A percentile compares a stretch with the other conserved stretches of the same genome.
Evolutionary conservation across 2,113 vertebrate genomes (phyloP).

Genomic region (Mixornis gularis): DNA sequence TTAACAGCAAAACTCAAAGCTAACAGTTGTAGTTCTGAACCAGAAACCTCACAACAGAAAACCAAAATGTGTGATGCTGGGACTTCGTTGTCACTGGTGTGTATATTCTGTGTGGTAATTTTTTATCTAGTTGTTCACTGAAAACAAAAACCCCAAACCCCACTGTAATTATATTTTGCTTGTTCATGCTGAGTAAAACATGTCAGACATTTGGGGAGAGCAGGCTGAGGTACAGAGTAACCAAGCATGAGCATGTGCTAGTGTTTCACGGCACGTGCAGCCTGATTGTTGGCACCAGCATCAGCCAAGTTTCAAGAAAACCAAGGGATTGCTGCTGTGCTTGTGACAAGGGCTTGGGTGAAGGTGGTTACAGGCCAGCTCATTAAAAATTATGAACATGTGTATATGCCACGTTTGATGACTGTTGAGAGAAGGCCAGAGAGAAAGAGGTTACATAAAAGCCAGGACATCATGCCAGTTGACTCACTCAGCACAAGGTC

Average conservation of each 20-base stretch:
- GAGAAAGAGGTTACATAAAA: background rate
- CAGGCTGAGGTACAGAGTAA: background rate
- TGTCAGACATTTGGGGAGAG: background rate
- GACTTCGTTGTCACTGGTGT: background rate
- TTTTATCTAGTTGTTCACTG: background rate
- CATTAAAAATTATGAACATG: background rate
- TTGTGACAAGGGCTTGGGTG: background rate
- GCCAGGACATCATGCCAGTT: background rate
- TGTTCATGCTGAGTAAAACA: background rate
- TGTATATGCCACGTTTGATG: background rate
- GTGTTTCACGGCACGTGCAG: fast-evolving
- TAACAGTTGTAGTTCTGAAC: background rate
- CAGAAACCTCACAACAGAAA: background rate
- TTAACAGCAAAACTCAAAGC: background rate
- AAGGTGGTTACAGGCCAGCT: background rate
- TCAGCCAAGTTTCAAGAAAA: background rate
- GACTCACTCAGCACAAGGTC: background rate
- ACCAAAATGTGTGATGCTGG: background rate
- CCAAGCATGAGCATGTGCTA: background rate
- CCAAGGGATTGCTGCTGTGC: background rate
- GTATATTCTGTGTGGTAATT: background rate
- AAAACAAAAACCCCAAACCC: background rate
- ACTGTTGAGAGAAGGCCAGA: background rate
- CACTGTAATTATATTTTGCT: background rate
- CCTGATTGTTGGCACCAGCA: background rate